phyloP scores from a whole-genome alignment of 2,888 invertebrate species.

The Aphrophora alni region DNA sequence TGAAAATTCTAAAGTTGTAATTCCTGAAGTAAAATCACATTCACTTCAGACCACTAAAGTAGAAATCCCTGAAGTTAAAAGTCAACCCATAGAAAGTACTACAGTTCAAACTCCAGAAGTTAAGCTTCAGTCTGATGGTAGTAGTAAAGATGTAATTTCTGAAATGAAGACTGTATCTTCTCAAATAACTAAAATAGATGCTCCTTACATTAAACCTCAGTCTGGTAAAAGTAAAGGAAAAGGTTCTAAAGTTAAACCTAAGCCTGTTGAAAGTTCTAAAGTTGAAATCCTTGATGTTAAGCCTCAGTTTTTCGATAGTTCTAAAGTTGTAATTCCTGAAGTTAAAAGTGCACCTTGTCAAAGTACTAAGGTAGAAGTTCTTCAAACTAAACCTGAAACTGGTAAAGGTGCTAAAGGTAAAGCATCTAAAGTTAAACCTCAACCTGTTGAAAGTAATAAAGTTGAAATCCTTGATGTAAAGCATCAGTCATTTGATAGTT shows the following conservation, averaged over 20 bases:
- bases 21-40: neutral
- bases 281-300: neutral
- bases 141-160: neutral
- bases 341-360: neutral
- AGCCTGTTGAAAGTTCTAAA: neutral
- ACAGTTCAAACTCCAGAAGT: too few relatives aligned
- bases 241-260: neutral
- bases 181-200: too few relatives aligned
- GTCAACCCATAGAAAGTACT: neutral
- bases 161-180: too few relatives aligned
- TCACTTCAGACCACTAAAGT: neutral
- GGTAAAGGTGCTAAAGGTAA: neutral
- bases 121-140: neutral
- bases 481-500: neutral
- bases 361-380: neutral
- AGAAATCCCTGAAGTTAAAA: neutral
- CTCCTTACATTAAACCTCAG: neutral
- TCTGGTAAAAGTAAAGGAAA: neutral
- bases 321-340: neutral
- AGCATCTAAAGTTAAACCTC: neutral
- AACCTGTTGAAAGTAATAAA: neutral
- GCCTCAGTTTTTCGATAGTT: neutral
- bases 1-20: neutral
- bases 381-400: neutral
- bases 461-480: neutral